Evolutionary conservation across 2,888 invertebrate species (phyloP).

Genomic region (Eupithecia tripunctaria): DNA sequence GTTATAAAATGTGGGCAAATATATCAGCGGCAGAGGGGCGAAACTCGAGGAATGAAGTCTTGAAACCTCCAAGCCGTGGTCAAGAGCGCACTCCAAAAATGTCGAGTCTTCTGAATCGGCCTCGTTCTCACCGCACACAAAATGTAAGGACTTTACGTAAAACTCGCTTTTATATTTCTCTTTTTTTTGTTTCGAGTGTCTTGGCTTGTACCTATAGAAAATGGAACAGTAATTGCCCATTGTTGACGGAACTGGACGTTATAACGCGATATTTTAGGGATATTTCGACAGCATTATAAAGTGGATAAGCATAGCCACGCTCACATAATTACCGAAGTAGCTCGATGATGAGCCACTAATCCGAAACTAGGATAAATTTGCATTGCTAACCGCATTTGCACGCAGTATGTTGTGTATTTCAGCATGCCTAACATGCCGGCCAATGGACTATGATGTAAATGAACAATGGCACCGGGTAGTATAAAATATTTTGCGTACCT

Average conservation of each 20-base stretch:
- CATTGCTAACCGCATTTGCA: constrained; percentile 70
- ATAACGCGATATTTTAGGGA: constrained; percentile 20
- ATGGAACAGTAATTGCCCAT: background rate
- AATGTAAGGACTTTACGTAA: constrained; percentile 42
- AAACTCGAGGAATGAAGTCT: constrained; percentile 49
- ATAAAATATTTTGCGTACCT: constrained; percentile 9
- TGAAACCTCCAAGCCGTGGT: constrained; percentile 49
- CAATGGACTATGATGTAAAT: constrained; percentile 25
- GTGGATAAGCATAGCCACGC: constrained; percentile 52
- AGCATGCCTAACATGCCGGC: constrained; percentile 24
- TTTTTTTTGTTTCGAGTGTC: constrained; percentile 18
- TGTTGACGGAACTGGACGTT: constrained; percentile 1
- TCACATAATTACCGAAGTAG: constrained; percentile 76
- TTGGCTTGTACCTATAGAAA: background rate
- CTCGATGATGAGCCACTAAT: constrained; percentile 76
- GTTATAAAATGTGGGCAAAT: constrained; percentile 44
- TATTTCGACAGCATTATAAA: constrained; percentile 34
- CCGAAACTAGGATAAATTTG: constrained; percentile 79
- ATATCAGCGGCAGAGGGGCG: constrained; percentile 44
- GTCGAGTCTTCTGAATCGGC: constrained; percentile 52
- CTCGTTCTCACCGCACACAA: constrained; percentile 50
- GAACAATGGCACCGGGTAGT: background rate
- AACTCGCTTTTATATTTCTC: constrained; percentile 21
- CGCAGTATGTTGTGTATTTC: constrained; percentile 29
- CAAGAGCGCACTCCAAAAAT: constrained; percentile 50